Base-by-base conservation (phyloP, 2,797 vertebrate genomes). In the Sebastolobus alascanus region DNA sequence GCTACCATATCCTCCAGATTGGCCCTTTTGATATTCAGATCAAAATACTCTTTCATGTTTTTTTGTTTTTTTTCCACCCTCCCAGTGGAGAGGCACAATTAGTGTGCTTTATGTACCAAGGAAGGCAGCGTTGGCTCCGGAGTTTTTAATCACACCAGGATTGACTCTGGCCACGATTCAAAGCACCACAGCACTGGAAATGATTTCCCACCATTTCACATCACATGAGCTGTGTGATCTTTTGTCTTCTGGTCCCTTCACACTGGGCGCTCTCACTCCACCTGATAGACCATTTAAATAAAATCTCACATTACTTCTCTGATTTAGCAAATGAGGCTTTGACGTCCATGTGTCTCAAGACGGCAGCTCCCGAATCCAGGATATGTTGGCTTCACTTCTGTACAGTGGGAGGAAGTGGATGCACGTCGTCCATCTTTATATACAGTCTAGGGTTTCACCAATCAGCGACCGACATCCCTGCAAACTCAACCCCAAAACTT, bases 111-210 rank as follows among this genome's bases (percentile, higher is more conserved):
- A 87, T 87, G 82, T 75, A 79, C 81, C 65, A 68, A 68, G 50
- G 50, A 46, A 46, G 71, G 84, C 86, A 89, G 73, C 73, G 58
- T 87, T 77, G 77, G 83, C 87, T 79, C 77, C 77, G 73, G 72
- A 75, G 31, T 50, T 40, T 84, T 91, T 91, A 91, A 94, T 95
- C 90, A 93, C 82, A 87, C 61, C 33, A 84, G 77, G 74, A 87
- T 94, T 89, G 91, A 93, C 86, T 93, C 87, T 93, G 92, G 93
- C 90, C 43, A 56, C 12, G 83, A 91, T 90, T 94, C 85, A 93
- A 90, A 91, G 84, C 85, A 40, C 75, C 82, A 75, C 52, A 58
- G 79, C 73, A 56, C 64, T 89, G 86, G 73, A 88, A 92, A 88
- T 85, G 50, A 87, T 90, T 89, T 91, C 80, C 80, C 77, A 72